A percentile compares a stretch with the other conserved stretches of the same genome.
Conservation (phyloP, 2,113 vertebrate species). For the Chionomys nivalis region DNA sequence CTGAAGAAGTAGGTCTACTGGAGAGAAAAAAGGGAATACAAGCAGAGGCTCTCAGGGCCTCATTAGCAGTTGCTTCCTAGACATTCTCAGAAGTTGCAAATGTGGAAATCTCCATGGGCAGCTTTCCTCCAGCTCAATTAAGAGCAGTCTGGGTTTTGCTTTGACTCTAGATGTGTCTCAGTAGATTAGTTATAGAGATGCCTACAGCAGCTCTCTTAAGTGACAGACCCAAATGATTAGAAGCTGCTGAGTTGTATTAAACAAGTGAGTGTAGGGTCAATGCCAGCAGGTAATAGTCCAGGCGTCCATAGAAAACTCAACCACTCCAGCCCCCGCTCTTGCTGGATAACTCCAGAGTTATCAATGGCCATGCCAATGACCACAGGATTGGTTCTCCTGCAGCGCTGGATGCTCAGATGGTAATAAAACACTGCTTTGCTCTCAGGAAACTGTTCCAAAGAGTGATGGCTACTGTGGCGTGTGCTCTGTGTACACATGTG, state of each 20-base stretch:
- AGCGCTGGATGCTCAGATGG: neutral
- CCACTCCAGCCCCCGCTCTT: neutral
- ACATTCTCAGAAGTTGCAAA: constrained; percentile 9
- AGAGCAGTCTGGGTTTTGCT: constrained; percentile 37
- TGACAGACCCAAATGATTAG: constrained; percentile 6
- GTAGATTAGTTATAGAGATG: constrained; percentile 59
- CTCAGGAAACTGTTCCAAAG: constrained; percentile 1
- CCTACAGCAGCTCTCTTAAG: neutral
- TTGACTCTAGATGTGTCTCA: constrained; percentile 65
- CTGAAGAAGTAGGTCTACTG: neutral
- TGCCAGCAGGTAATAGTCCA: neutral
- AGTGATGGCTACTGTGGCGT: neutral
- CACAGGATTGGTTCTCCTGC: neutral
- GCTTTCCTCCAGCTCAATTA: constrained; percentile 58
- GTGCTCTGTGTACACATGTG: neutral
- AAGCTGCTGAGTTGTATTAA: constrained; percentile 60
- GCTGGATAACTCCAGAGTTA: neutral
- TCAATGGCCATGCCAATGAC: neutral
- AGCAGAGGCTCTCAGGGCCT: constrained; percentile 36
- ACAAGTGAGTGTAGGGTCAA: neutral
- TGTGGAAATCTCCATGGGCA: constrained; percentile 56
- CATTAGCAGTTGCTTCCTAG: constrained; percentile 59
- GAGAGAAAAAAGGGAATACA: neutral
- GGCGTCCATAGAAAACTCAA: constrained; percentile 1
- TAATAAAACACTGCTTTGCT: neutral